phyloP scores from a whole-genome alignment of 2,888 invertebrate species.

The Carcina quercana region DNA sequence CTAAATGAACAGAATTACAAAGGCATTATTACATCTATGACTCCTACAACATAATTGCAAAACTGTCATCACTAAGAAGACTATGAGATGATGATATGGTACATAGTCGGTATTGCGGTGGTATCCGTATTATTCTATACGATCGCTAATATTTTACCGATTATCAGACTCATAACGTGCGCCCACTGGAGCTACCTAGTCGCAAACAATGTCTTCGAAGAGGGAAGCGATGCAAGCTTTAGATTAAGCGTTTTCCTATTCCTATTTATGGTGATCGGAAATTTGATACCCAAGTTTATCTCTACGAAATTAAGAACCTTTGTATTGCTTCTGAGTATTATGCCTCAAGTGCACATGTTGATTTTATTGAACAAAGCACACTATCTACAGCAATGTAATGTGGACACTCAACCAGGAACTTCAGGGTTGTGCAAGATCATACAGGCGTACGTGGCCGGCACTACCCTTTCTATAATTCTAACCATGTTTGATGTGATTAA shows the following conservation, averaged over 20 bases:
- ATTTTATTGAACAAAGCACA: constrained; percentile 32
- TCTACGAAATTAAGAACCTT: constrained; percentile 32
- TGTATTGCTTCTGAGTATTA: constrained; percentile 35
- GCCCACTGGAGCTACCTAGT: constrained; percentile 48
- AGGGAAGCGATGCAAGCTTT: constrained; percentile 21
- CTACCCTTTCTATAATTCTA: constrained; percentile 37
- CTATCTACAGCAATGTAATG: constrained; percentile 14
- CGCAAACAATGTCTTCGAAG: constrained; percentile 31
- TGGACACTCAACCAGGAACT: constrained; percentile 25
- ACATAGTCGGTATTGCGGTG: no score
- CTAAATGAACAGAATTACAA: no score
- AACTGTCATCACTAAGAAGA: no score
- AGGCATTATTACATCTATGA: no score
- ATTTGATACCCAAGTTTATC: constrained; percentile 30
- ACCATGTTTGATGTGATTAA: constrained; percentile 27
- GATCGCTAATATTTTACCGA: constrained; percentile 1
- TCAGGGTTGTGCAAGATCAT: constrained; percentile 28
- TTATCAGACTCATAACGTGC: constrained; percentile 25
- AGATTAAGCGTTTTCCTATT: constrained; percentile 29
- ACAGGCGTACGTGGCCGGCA: constrained; percentile 28
- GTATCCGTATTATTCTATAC: no score
- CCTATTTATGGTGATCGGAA: constrained; percentile 29
- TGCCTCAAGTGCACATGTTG: constrained; percentile 45
- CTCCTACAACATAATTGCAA: no score
- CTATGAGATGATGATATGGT: no score